Conservation (phyloP, 2,113 vertebrate species). For the Psilopogon haemacephalus region DNA sequence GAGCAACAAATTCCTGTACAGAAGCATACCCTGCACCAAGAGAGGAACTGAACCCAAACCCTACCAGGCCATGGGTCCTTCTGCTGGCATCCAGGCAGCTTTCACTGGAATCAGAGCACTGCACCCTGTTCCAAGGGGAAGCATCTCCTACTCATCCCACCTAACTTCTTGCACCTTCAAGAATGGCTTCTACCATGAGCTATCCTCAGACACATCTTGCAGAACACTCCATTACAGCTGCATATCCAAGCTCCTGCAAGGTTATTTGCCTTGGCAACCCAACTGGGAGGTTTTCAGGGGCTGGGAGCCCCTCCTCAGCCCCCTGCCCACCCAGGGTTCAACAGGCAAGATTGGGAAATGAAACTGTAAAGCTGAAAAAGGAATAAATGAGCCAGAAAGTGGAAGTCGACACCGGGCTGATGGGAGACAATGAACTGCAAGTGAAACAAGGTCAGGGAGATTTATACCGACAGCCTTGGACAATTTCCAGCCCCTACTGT, state of each 20-base stretch:
- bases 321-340: conserved; percentile 2
- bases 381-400: conserved; percentile 27
- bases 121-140: neutral
- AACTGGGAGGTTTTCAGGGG: neutral
- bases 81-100: neutral
- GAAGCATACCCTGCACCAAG: too few relatives aligned
- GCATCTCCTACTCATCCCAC: neutral
- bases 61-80: rapidly evolving
- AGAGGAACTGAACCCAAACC: rapidly evolving
- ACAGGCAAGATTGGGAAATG: neutral
- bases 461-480: conserved; percentile 46
- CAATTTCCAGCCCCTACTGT: conserved; percentile 3
- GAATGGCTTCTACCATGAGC: rapidly evolving
- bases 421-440: neutral
- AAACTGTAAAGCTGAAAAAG: neutral
- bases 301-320: neutral
- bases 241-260: neutral
- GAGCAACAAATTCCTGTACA: neutral
- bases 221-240: neutral
- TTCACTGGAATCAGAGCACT: neutral
- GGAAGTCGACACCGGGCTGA: neutral
- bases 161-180: rapidly evolving
- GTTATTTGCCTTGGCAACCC: neutral
- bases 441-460: conserved; percentile 49
- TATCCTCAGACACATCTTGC: neutral